Evolutionary conservation across 2,113 vertebrate genomes (phyloP).

Genomic region (Proteles cristata): DNA sequence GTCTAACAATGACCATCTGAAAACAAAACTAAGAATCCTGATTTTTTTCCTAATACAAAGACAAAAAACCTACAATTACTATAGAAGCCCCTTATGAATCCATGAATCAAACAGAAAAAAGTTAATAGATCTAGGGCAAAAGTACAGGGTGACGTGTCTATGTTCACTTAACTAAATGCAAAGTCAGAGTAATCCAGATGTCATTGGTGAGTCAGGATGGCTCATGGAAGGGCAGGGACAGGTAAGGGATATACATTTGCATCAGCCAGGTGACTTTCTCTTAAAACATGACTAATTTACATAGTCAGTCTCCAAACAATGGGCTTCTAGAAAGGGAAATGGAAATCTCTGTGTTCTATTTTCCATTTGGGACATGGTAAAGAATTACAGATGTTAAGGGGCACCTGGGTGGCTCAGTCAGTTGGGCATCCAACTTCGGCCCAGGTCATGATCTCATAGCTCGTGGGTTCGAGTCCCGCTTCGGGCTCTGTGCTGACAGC

Average conservation of each 20-base stretch:
- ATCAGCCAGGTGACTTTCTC: background rate
- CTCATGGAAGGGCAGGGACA: constrained; percentile 55
- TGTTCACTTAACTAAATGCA: constrained; percentile 55
- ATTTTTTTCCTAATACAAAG: background rate
- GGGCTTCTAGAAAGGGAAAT: background rate
- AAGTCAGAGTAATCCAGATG: constrained; percentile 62
- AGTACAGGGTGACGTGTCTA: background rate
- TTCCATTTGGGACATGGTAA: background rate
- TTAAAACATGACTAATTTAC: background rate
- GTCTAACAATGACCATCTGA: background rate
- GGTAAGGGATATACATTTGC: background rate
- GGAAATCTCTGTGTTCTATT: background rate
- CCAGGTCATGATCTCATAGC: too few relatives aligned
- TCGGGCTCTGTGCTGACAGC: too few relatives aligned
- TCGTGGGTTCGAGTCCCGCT: too few relatives aligned
- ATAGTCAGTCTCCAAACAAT: background rate
- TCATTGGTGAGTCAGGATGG: constrained; percentile 67
- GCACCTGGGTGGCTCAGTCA: too few relatives aligned
- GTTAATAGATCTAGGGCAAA: constrained; percentile 43
- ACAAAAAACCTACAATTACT: constrained; percentile 5
- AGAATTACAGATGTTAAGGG: constrained; percentile 29
- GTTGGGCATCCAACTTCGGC: too few relatives aligned
- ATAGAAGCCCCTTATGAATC: constrained; percentile 26
- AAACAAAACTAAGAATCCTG: background rate
- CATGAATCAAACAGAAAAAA: constrained; percentile 28